Conservation (phyloP, 2,113 vertebrate species). For the Cyanoderma ruficeps region DNA sequence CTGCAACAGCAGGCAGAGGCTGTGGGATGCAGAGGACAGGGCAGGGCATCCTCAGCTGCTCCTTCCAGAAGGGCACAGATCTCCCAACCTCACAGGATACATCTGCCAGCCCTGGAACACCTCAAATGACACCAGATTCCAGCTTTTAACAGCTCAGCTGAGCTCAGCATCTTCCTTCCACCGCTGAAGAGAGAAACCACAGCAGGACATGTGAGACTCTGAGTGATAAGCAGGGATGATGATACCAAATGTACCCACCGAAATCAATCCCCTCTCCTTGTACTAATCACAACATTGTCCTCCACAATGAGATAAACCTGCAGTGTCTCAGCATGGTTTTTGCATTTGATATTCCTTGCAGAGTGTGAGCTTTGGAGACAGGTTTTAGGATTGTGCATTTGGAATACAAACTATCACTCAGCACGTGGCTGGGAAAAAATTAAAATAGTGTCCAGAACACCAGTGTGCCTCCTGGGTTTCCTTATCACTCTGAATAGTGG, state of each 20-base stretch:
- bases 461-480: neutral
- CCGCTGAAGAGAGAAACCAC: neutral
- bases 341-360: neutral
- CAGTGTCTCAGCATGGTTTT: neutral
- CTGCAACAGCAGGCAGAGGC: neutral
- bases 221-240: neutral
- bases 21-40: neutral
- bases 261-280: neutral
- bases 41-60: neutral
- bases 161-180: neutral
- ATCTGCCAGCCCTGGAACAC: neutral
- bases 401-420: neutral
- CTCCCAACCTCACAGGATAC: neutral
- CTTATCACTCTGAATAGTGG: neutral
- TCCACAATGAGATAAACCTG: neutral
- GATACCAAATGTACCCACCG: neutral
- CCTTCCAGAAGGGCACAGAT: neutral
- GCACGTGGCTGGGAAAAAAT: neutral
- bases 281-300: constrained; percentile 8
- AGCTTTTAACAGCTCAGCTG: neutral
- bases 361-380: neutral
- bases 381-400: neutral
- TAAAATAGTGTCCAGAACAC: neutral
- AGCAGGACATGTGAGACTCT: neutral
- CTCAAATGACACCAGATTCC: neutral